phyloP scores from a whole-genome alignment of 1,140 invertebrate species.

The Drosophila sucinea region DNA sequence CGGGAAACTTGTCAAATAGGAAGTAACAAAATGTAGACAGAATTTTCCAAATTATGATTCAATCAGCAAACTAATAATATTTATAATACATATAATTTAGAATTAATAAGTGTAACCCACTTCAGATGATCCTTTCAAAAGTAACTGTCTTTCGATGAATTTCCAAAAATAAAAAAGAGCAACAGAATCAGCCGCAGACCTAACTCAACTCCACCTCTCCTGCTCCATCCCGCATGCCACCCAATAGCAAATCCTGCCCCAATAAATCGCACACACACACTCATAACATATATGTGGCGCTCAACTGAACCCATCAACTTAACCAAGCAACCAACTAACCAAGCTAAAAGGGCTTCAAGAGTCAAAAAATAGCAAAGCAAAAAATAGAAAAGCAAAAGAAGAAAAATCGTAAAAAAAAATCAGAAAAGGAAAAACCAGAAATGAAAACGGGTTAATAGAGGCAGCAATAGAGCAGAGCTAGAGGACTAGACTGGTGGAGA shows the following conservation, averaged over 20 bases:
- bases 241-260: slow-evolving; percentile 30
- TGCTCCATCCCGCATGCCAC: too few relatives aligned
- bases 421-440: slow-evolving; percentile 24
- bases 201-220: slow-evolving; percentile 38
- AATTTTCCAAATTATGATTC: too few relatives aligned
- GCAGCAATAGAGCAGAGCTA: slow-evolving; percentile 41
- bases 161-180: background rate
- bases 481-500: slow-evolving; percentile 7
- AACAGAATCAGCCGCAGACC: slow-evolving; percentile 27
- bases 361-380: slow-evolving; percentile 54
- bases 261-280: slow-evolving; percentile 59
- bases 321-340: slow-evolving; percentile 49
- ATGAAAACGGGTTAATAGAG: slow-evolving; percentile 75
- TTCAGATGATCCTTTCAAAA: background rate
- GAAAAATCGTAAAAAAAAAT: slow-evolving; percentile 22
- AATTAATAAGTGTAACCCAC: background rate
- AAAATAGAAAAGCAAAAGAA: slow-evolving; percentile 58
- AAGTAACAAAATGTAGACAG: too few relatives aligned
- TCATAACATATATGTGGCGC: background rate
- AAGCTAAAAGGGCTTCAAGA: slow-evolving; percentile 59
- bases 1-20: too few relatives aligned
- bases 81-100: too few relatives aligned
- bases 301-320: slow-evolving; percentile 41
- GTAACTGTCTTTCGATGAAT: background rate
- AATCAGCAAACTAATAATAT: too few relatives aligned